Evolutionary conservation across 2,888 invertebrate species (phyloP), one percentile per base, ranked within the genome.

Genomic region (Cylindroiulus punctatus): DNA sequence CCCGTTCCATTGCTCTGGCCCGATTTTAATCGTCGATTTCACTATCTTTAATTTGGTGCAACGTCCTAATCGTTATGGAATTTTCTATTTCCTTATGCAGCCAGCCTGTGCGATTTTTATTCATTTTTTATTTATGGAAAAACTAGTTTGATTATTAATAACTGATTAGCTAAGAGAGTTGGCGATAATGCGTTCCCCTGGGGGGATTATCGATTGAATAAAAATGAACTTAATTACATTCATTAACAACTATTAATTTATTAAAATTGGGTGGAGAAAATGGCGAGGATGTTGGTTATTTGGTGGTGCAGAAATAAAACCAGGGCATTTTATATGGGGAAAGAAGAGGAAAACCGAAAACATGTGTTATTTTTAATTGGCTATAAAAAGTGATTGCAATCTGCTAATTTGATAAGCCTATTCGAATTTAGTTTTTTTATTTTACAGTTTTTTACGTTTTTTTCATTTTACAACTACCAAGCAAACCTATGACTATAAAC

Each of bases 301-400:
- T 22, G n/a, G 57, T 8, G 5, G 22, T 22, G 19, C 22, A 57
- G n/a, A 57, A 44, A 44, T 44, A 57, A 57, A 57, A 22, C 22
- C 57, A 57, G 57, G 57, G 22, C 22, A 57, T 57, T 22, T 57
- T 57, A 57, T 57, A 22, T 57, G 8, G 22, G 57, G 57, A 22
- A 19, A 22, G 57, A 19, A 57, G 22, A 8, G 22, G 22, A 57
- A 57, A 57, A 57, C 57, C 4, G 57, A 22, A 57, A 57, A 57
- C 57, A 57, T 57, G 57, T 57, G 57, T 57, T 57, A 57, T 7
- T 57, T 57, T 57, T 57, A 57, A 57, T 57, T 57, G 57, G 57
- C 57, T 57, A 57, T 57, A 57, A 57, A 57, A 57, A 22, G 7
- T 22, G 57, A 57, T 57, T 57, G 57, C 22, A 57, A 57, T 57